Evolutionary conservation across 2,888 invertebrate genomes (phyloP).

Genomic region (Callinectes sapidus): DNA sequence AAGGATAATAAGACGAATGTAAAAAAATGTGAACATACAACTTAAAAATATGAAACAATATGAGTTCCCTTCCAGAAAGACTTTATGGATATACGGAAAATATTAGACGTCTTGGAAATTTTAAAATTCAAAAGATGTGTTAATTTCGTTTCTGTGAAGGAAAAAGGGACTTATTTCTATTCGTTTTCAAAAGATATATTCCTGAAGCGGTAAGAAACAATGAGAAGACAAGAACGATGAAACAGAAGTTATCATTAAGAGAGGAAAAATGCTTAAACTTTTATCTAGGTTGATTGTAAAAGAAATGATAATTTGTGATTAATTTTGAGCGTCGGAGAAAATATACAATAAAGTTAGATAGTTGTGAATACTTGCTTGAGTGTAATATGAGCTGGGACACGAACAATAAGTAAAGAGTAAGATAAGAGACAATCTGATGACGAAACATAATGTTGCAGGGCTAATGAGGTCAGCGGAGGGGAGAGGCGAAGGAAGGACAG

Average conservation of each 20-base stretch:
- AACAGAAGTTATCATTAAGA: background rate
- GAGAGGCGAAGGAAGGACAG: background rate
- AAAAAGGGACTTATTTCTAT: background rate
- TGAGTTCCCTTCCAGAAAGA: background rate
- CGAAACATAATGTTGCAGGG: background rate
- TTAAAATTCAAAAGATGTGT: background rate
- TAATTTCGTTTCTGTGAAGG: background rate
- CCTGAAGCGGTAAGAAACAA: background rate
- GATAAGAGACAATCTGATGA: background rate
- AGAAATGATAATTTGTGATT: background rate
- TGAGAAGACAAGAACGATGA: background rate
- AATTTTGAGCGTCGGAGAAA: background rate
- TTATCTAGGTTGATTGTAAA: background rate
- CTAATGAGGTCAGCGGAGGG: constrained; percentile 9
- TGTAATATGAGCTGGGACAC: background rate
- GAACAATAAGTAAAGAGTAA: background rate
- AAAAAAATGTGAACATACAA: background rate
- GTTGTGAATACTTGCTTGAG: background rate
- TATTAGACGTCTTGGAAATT: background rate
- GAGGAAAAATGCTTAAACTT: background rate
- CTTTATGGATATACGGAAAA: background rate
- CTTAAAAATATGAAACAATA: background rate
- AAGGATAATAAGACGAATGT: constrained; percentile 18
- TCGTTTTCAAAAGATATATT: background rate
- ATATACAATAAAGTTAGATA: background rate